Base-by-base conservation (phyloP, 2,113 vertebrate species). In the Vidua chalybeata region DNA sequence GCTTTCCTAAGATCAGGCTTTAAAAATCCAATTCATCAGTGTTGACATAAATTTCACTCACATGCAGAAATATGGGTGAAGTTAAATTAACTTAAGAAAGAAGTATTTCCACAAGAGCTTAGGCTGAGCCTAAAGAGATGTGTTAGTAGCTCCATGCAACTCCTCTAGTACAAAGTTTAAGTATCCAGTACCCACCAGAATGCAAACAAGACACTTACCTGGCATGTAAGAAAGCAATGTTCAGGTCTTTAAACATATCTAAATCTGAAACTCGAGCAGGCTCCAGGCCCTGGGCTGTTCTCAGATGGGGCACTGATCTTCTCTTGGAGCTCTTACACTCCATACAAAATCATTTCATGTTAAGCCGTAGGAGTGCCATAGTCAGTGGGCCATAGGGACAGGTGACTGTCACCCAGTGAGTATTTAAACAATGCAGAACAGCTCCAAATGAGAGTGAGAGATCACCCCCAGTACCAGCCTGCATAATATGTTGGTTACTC, bases 131-230 rank as follows among this genome's bases (percentile, higher is more conserved):
- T 78, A 52, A 71, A 55, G 35, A 67, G 71, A 67, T 71, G 33
- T 35, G 23, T 37, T 16, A 15, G 33, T 21, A 33, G 48, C 48
- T 67, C 69, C 15, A 37, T 39, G 73, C 61, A 82, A 4, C 30
- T 59, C 49, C 69, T 73, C 21, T 81, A 75, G 33, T 31, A 55
- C 39, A 30, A 74, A 69, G 5, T 37, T 66, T 21, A 58, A n/a
- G 48, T 22, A 59, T 8, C 48, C 64, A 75, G 7, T 5, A 46
- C 11, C 41, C 67, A 58, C 56, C 68, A 74, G 56, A 71, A 26
- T 46, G 52, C 61, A 89, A 58, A 87, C 37, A 78, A 31, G 52
- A 78, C 90, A 89, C 94, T 93, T 87, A 93, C 88, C 96, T 92
- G 71, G 45, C 69, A 39, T 3, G 5, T 10, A 16, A 69, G 26